A percentile compares a stretch with the other conserved stretches of the same genome.
phyloP scores from a whole-genome alignment of 1,140 invertebrate species.

The Macrobrachium nipponense region DNA sequence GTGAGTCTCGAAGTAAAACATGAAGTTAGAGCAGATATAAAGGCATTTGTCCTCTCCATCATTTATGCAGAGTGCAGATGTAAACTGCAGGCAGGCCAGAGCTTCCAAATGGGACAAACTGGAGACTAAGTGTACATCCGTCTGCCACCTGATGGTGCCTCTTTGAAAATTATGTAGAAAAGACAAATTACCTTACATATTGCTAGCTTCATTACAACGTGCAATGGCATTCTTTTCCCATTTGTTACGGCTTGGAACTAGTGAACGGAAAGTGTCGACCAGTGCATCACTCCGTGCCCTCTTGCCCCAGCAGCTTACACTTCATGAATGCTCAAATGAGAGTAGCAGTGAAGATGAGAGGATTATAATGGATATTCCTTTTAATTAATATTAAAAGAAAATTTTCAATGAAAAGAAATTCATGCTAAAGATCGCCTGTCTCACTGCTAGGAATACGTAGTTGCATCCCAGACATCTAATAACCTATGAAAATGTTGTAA shows the following conservation, averaged over 20 bases:
- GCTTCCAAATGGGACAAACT: conserved; percentile 11
- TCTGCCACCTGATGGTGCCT: conserved; percentile 19
- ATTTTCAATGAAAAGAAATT: neutral
- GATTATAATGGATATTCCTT: neutral
- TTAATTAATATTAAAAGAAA: neutral
- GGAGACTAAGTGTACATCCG: no score
- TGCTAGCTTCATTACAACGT: conserved; percentile 9
- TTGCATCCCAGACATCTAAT: neutral
- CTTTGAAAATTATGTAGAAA: conserved; percentile 16
- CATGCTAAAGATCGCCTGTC: neutral
- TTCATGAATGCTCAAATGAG: conserved; percentile 24
- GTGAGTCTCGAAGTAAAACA: conserved; percentile 4
- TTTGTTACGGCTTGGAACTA: neutral
- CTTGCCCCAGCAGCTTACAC: conserved; percentile 11
- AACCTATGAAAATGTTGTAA: neutral
- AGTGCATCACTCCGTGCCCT: neutral
- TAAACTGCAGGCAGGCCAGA: no score
- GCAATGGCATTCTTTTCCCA: conserved; percentile 13
- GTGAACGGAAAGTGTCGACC: conserved; percentile 7
- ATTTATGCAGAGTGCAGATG: conserved; percentile 25
- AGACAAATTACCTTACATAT: conserved; percentile 10
- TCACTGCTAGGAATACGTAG: neutral
- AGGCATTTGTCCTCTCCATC: no score
- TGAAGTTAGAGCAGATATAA: no score
- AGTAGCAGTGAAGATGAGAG: no score